Conservation (phyloP, 2,797 vertebrate species). For the Emys orbicularis region DNA sequence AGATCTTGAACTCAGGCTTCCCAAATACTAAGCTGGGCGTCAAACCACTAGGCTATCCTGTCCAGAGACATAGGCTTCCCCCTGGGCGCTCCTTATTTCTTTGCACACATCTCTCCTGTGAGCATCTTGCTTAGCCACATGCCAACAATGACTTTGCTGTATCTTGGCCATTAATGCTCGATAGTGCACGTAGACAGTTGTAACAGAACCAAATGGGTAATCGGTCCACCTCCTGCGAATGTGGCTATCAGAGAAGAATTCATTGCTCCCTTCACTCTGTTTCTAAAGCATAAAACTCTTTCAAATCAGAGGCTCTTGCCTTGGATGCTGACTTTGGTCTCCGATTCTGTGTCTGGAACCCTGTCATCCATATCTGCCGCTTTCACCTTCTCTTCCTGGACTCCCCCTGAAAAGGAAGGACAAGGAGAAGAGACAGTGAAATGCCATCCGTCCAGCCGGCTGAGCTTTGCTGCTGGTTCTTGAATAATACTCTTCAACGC, state of each 20-base stretch:
- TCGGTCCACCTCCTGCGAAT: background rate
- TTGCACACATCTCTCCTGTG: background rate
- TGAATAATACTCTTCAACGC: too few species aligned
- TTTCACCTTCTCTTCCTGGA: conserved; percentile 77
- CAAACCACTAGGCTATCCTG: background rate
- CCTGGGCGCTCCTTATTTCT: background rate
- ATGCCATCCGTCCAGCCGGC: background rate
- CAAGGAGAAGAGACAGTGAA: background rate
- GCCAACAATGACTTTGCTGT: background rate
- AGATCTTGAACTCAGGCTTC: background rate
- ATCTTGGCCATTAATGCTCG: background rate
- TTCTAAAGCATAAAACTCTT: background rate
- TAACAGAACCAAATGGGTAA: background rate
- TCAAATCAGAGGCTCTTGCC: conserved; percentile 76
- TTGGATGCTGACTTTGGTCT: conserved; percentile 88
- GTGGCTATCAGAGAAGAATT: background rate
- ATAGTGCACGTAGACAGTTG: background rate
- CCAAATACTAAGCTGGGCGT: background rate
- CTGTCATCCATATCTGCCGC: conserved; percentile 81
- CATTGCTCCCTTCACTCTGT: background rate
- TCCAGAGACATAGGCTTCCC: background rate
- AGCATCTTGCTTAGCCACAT: background rate
- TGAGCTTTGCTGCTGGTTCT: background rate
- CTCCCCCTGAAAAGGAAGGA: conserved; percentile 72
- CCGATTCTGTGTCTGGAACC: conserved; percentile 87